Conservation (phyloP, 2,113 vertebrate species). For the Sphaerodactylus townsendi region DNA sequence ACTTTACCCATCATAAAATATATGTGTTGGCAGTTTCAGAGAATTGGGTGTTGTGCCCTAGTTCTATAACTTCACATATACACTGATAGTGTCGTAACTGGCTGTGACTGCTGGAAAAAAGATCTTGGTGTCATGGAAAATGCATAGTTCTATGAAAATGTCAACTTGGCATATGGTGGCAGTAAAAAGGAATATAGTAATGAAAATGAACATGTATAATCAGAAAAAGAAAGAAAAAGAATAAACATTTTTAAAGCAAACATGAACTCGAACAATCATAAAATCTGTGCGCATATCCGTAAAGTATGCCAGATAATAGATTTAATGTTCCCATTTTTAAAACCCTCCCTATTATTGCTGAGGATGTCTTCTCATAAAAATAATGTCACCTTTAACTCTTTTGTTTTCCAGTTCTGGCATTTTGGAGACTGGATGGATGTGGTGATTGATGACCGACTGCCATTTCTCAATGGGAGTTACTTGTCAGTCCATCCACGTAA, state of each 20-base stretch:
- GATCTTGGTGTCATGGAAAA: not conserved
- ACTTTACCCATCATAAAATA: no score
- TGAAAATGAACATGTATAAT: no score
- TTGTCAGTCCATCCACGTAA: slow-evolving; percentile 72
- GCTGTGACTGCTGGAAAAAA: not conserved
- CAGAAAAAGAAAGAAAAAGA: no score
- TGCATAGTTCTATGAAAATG: not conserved
- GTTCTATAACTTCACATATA: not conserved
- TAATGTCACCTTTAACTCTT: not conserved
- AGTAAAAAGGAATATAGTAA: not conserved
- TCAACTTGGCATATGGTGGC: not conserved
- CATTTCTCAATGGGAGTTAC: slow-evolving; percentile 54
- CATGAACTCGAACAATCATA: no score
- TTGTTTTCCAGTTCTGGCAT: slow-evolving; percentile 76
- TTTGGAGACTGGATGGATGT: slow-evolving; percentile 79
- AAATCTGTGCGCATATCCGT: no score
- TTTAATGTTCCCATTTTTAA: not conserved
- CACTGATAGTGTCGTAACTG: not conserved
- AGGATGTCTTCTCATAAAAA: slow-evolving; percentile 5
- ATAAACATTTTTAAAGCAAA: no score
- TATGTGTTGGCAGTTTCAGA: no score
- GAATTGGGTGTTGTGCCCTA: no score
- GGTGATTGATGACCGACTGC: slow-evolving; percentile 78
- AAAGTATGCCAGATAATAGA: no score
- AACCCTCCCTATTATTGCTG: not conserved